These are phyloP conservation scores for Thamnophis sirtalis DNA, from an alignment of 2,113 vertebrate genomes.

Conservation along the genomic window DNA sequence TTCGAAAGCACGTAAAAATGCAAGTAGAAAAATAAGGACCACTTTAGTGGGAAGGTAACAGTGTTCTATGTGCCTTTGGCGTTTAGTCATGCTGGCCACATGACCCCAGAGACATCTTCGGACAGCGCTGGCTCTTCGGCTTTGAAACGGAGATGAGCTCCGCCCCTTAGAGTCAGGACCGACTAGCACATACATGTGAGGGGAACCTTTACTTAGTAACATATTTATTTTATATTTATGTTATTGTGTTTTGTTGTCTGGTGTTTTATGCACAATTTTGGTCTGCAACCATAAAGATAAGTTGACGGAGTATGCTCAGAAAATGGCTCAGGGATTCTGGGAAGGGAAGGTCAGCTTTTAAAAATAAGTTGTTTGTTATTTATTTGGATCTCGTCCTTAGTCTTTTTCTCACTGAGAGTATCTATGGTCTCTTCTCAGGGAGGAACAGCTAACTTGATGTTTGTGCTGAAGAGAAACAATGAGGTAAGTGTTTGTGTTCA, in stretches of 20 bases:
- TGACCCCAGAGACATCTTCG: too few relatives aligned
- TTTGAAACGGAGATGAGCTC: too few relatives aligned
- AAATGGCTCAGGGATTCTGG: neutral
- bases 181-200: too few relatives aligned
- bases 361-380: too few relatives aligned
- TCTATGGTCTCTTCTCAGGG: constrained; percentile 72
- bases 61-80: too few relatives aligned
- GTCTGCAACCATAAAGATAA: neutral
- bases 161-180: too few relatives aligned
- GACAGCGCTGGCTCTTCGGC: too few relatives aligned
- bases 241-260: neutral
- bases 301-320: neutral
- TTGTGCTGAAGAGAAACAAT: constrained; percentile 89
- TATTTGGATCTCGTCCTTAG: neutral
- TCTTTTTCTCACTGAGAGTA: constrained; percentile 49
- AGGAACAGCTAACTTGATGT: constrained; percentile 84
- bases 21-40: too few relatives aligned
- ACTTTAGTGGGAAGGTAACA: too few relatives aligned
- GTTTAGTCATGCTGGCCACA: too few relatives aligned
- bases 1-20: too few relatives aligned
- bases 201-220: too few relatives aligned
- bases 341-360: neutral
- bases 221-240: neutral
- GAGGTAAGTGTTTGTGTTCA: constrained; percentile 78
- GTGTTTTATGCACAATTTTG: neutral